phyloP scores from a whole-genome alignment of 2,797 vertebrate genomes.

The Alectoris magna region DNA sequence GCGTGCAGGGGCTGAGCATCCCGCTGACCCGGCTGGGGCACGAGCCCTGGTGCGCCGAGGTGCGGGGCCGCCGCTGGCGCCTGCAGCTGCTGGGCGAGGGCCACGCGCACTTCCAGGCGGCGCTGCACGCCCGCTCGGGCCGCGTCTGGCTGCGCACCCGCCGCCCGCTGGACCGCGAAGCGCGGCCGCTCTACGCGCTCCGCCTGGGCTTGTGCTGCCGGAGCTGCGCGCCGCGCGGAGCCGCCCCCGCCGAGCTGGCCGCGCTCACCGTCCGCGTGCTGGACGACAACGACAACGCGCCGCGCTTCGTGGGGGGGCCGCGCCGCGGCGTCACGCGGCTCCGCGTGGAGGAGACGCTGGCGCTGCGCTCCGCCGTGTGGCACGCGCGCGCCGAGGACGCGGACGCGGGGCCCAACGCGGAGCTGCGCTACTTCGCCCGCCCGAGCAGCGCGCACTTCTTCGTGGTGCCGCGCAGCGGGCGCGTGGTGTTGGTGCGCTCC shows the following conservation, averaged over 20 bases:
- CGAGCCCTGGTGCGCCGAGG: slow-evolving; percentile 79
- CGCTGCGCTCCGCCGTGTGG: slow-evolving; percentile 84
- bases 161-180: slow-evolving; percentile 85
- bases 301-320: slow-evolving; percentile 73
- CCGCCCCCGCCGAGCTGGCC: slow-evolving; percentile 76
- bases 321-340: slow-evolving; percentile 66
- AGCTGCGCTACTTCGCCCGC: slow-evolving; percentile 85
- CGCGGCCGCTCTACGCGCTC: slow-evolving; percentile 80
- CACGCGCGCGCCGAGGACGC: slow-evolving; percentile 82
- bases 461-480: slow-evolving; percentile 89
- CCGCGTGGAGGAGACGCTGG: slow-evolving; percentile 85
- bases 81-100: slow-evolving; percentile 85
- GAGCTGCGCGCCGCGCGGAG: slow-evolving; percentile 69
- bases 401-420: slow-evolving; percentile 88
- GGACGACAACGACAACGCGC: slow-evolving; percentile 90
- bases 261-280: slow-evolving; percentile 85
- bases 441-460: slow-evolving; percentile 87
- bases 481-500: slow-evolving; percentile 88
- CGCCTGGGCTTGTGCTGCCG: slow-evolving; percentile 83
- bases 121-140: slow-evolving; percentile 85
- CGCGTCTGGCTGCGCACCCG: slow-evolving; percentile 85
- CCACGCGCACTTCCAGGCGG: slow-evolving; percentile 81
- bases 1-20: slow-evolving; percentile 86
- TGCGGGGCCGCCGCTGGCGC: slow-evolving; percentile 76
- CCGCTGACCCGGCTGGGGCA: slow-evolving; percentile 84